These are phyloP conservation scores for Aramus guarauna DNA, from an alignment of 2,113 vertebrate species.

Conservation along the genomic window DNA sequence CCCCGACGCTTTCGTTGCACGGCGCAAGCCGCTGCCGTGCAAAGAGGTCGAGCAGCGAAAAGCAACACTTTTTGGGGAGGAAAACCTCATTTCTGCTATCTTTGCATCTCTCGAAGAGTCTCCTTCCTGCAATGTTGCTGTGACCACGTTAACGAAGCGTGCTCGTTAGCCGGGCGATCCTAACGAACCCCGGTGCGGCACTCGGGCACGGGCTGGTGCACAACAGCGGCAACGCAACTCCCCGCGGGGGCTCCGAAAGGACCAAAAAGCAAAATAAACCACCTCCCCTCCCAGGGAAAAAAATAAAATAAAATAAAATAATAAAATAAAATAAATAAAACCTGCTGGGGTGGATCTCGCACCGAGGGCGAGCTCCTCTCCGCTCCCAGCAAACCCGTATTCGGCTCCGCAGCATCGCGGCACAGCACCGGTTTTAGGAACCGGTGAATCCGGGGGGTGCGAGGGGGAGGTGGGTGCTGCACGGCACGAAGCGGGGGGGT, in stretches of 20 bases:
- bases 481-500: background rate
- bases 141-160: background rate
- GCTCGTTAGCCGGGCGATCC: background rate
- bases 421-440: background rate
- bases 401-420: rapidly evolving
- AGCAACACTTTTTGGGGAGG: rapidly evolving
- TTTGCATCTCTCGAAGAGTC: rapidly evolving
- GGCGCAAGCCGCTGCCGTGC: rapidly evolving
- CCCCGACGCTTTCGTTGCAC: background rate
- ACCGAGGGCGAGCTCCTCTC: too few relatives aligned
- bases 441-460: rapidly evolving
- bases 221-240: background rate
- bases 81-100: background rate
- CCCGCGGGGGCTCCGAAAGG: background rate
- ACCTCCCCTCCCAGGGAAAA: too few relatives aligned
- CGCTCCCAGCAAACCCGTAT: too few relatives aligned
- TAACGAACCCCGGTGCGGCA: background rate
- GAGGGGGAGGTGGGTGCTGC: background rate
- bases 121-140: background rate
- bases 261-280: background rate
- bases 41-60: rapidly evolving
- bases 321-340: too few relatives aligned
- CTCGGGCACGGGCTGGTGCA: background rate
- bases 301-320: too few relatives aligned
- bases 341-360: too few relatives aligned